These are phyloP conservation scores for Quadriops clusia DNA, from an alignment of 2,888 invertebrate species.

Conservation along the genomic window DNA sequence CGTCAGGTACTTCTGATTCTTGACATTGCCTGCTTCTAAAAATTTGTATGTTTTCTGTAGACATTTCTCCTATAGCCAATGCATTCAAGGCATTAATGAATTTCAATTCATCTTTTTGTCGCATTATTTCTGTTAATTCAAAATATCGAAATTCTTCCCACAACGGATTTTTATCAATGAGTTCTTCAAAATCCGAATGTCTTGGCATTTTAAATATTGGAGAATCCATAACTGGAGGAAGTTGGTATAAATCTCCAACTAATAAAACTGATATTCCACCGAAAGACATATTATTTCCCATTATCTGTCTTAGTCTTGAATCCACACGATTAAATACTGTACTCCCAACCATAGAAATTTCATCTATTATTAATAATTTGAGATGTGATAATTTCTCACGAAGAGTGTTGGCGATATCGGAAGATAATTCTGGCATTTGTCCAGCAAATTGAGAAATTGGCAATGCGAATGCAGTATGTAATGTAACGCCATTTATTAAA, in stretches of 20 bases:
- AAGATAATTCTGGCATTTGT: background rate
- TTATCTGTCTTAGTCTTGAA: too few relatives aligned
- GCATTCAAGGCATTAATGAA: too few relatives aligned
- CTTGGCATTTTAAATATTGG: too few relatives aligned
- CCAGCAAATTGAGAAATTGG: background rate
- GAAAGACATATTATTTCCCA: background rate
- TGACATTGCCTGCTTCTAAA: background rate
- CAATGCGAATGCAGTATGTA: too few relatives aligned
- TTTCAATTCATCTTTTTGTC: background rate
- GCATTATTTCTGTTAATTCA: slow-evolving; percentile 3
- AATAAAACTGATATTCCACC: slow-evolving; percentile 2
- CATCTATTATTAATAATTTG: too few relatives aligned
- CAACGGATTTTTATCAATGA: slow-evolving; percentile 1
- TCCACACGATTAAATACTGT: too few relatives aligned
- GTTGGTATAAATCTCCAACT: background rate
- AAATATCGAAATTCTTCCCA: background rate
- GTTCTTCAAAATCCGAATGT: too few relatives aligned
- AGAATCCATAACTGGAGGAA: too few relatives aligned
- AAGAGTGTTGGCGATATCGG: slow-evolving; percentile 1
- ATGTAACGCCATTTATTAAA: slow-evolving; percentile 3
- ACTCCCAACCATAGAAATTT: slow-evolving; percentile 4
- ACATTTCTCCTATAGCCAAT: background rate
- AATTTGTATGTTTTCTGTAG: background rate
- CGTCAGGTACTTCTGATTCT: background rate
- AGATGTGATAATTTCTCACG: background rate